Conservation (phyloP, 2,113 vertebrate species). For the Puntigrus tetrazona region DNA sequence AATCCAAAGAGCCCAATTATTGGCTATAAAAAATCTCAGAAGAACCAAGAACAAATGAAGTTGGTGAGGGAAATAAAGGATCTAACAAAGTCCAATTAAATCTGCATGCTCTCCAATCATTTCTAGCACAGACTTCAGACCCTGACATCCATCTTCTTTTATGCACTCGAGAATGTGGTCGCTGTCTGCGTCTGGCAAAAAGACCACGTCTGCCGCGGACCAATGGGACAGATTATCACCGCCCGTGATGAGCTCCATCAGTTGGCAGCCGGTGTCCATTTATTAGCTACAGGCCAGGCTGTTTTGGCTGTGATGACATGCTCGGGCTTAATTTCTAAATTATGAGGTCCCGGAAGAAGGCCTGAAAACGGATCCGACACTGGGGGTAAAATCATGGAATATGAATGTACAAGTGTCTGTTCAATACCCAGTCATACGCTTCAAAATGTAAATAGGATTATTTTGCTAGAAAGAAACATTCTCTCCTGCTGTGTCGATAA, state of each 20-base stretch:
- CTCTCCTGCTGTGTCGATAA: background rate
- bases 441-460: background rate
- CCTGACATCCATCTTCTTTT: constrained; percentile 65
- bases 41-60: constrained; percentile 41
- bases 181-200: constrained; percentile 52
- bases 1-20: constrained; percentile 58
- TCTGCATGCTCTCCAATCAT: constrained; percentile 61
- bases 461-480: background rate
- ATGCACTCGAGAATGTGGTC: constrained; percentile 52
- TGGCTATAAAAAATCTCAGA: constrained; percentile 57
- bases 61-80: constrained; percentile 44
- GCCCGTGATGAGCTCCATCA: constrained; percentile 54
- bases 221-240: constrained; percentile 54
- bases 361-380: background rate
- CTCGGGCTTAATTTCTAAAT: constrained; percentile 15
- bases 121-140: constrained; percentile 61
- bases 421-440: background rate
- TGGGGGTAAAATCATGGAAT: background rate
- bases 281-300: constrained; percentile 19
- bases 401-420: background rate
- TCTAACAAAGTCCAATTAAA: constrained; percentile 67
- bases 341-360: constrained; percentile 4
- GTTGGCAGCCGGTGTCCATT: constrained; percentile 47
- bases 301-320: background rate
- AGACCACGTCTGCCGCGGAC: constrained; percentile 57